A percentile compares a stretch with the other conserved stretches of the same genome.
phyloP scores from a whole-genome alignment of 1,140 invertebrate species.

The Lepeophtheirus salmonis region DNA sequence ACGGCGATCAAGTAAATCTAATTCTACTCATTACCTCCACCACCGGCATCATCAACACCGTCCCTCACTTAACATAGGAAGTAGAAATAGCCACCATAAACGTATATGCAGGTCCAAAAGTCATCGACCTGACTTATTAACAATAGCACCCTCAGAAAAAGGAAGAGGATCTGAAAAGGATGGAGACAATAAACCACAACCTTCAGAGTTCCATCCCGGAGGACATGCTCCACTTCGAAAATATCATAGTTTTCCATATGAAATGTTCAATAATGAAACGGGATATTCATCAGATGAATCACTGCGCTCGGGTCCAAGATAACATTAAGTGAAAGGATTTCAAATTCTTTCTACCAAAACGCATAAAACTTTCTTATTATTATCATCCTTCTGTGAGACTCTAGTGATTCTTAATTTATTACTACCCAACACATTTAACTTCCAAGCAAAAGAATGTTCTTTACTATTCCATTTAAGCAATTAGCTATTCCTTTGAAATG shows the following conservation, averaged over 20 bases:
- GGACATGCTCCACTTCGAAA: constrained; percentile 9
- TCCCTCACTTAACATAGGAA: background rate
- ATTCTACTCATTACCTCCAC: too few species aligned
- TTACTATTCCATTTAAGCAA: too few species aligned
- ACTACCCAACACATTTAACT: too few species aligned
- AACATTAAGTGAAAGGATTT: too few species aligned
- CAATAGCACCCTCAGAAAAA: background rate
- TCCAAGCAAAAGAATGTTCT: too few species aligned
- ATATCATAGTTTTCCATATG: constrained; percentile 15
- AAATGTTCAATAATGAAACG: constrained; percentile 15
- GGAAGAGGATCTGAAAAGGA: background rate
- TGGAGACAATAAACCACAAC: background rate
- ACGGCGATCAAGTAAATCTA: background rate
- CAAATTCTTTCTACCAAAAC: too few species aligned
- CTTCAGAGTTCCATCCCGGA: background rate
- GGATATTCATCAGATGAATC: constrained; percentile 17
- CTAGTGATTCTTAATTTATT: too few species aligned
- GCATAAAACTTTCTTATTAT: too few species aligned
- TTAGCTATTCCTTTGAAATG: too few species aligned
- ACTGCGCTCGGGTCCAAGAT: background rate
- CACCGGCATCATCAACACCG: background rate
- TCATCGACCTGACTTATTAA: background rate
- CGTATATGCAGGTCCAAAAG: constrained; percentile 5
- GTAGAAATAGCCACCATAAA: background rate
- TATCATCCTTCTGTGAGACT: too few species aligned